Conservation (phyloP, 1,140 invertebrate genomes). For the Semibalanus balanoides region DNA sequence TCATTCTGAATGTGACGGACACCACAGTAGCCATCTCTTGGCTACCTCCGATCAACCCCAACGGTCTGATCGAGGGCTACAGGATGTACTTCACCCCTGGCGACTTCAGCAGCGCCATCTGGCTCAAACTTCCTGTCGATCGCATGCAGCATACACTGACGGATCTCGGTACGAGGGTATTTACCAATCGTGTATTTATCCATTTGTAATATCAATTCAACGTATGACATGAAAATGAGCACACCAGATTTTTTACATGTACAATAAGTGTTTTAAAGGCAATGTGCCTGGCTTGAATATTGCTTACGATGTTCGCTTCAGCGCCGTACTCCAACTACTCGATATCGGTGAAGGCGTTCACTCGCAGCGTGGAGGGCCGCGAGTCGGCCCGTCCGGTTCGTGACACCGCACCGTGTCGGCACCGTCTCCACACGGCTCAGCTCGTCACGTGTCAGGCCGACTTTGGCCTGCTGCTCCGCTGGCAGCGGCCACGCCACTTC, state of each 20-base stretch:
- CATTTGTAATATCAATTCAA: too few relatives aligned
- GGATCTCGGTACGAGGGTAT: background rate
- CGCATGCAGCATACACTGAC: background rate
- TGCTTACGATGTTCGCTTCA: conserved; percentile 30
- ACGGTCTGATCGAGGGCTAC: conserved; percentile 53
- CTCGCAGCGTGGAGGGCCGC: conserved; percentile 53
- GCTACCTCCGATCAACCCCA: conserved; percentile 53
- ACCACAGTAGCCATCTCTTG: conserved; percentile 61
- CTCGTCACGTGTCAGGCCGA: conserved; percentile 69
- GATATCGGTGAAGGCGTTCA: conserved; percentile 68
- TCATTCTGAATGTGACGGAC: conserved; percentile 53
- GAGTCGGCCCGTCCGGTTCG: conserved; percentile 51
- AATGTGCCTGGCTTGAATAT: too few relatives aligned
- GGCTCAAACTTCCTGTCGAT: background rate
- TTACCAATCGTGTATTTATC: too few relatives aligned
- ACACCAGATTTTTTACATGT: too few relatives aligned
- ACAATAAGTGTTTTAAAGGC: too few relatives aligned
- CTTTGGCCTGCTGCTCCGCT: conserved; percentile 60
- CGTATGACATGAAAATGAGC: too few relatives aligned
- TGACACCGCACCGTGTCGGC: conserved; percentile 64
- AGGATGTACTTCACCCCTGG: conserved; percentile 41
- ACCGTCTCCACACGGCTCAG: conserved; percentile 56
- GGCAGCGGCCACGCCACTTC: conserved; percentile 55
- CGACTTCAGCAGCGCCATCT: conserved; percentile 20
- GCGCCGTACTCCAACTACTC: conserved; percentile 67